phyloP scores from a whole-genome alignment of 2,797 vertebrate species.

The Malacoraja senta region DNA sequence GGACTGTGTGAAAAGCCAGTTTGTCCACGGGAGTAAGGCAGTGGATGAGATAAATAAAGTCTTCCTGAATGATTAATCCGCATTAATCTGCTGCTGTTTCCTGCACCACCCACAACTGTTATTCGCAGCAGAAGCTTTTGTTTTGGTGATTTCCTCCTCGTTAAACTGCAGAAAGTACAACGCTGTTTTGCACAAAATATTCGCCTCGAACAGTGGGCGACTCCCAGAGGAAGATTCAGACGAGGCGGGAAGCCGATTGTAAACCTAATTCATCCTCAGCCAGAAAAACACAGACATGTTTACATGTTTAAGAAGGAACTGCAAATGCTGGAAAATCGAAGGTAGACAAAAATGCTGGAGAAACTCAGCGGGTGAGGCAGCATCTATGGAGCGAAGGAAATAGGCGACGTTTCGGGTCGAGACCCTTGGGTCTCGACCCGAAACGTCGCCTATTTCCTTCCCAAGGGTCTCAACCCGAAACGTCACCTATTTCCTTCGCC shows the following conservation, averaged over 20 bases:
- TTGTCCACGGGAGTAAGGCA: neutral
- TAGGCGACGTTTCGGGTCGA: no score
- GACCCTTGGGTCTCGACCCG: no score
- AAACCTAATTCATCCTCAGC: neutral
- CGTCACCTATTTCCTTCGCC: no score
- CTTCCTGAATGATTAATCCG: neutral
- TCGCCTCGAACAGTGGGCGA: neutral
- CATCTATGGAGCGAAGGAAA: no score
- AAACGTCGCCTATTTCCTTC: no score
- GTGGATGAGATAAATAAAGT: neutral
- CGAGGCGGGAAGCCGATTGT: neutral
- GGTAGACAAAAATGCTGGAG: neutral
- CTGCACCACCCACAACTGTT: neutral
- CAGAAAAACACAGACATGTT: neutral
- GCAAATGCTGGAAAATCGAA: neutral
- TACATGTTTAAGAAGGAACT: neutral
- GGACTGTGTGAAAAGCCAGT: neutral
- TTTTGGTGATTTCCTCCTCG: neutral
- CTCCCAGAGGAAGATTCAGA: neutral
- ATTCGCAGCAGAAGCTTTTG: neutral
- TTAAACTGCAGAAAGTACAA: neutral
- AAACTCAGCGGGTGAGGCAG: no score
- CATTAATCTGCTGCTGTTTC: neutral
- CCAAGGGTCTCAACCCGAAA: no score
- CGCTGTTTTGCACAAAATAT: neutral